Percentiles rank a stretch among this genome's conserved stretches.
Conservation (phyloP, 2,797 vertebrate genomes). For the Micromesistius poutassou region DNA sequence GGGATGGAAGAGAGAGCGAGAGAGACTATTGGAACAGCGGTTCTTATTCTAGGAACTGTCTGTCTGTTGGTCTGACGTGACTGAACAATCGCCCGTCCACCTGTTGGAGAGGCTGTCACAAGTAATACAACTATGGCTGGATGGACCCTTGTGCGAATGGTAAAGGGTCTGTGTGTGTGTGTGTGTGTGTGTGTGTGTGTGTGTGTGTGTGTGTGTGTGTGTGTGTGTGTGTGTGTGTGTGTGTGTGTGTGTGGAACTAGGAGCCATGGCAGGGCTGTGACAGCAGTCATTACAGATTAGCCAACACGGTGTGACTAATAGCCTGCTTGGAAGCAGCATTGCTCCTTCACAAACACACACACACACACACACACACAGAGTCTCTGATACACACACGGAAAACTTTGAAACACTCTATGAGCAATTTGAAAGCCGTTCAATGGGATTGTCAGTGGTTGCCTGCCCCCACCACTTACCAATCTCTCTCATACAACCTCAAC, state of each 20-base stretch:
- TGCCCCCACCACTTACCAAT: conserved; percentile 57
- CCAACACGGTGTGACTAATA: conserved; percentile 68
- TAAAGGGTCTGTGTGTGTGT: conserved; percentile 6
- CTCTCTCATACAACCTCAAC: conserved; percentile 47
- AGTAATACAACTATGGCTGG: conserved; percentile 44
- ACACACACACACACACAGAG: conserved; percentile 39
- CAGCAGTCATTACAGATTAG: conserved; percentile 74
- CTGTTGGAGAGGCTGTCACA: conserved; percentile 46
- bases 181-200: too few species aligned
- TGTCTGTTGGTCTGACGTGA: conserved; percentile 45
- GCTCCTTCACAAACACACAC: conserved; percentile 48
- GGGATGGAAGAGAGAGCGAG: not conserved
- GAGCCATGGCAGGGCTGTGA: conserved; percentile 59
- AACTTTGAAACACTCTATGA: conserved; percentile 63
- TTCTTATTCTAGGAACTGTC: conserved; percentile 21
- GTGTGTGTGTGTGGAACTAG: conserved; percentile 40
- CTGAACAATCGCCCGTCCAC: conserved; percentile 33
- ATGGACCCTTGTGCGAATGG: conserved; percentile 43
- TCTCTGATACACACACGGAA: conserved; percentile 36
- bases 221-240: conserved; percentile 35
- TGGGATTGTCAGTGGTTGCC: conserved; percentile 54
- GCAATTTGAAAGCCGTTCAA: conserved; percentile 62
- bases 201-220: too few species aligned
- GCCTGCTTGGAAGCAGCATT: conserved; percentile 59
- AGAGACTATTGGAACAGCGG: not conserved